Conservation (phyloP, 2,888 invertebrate species). For the Augochlorella aurata region DNA sequence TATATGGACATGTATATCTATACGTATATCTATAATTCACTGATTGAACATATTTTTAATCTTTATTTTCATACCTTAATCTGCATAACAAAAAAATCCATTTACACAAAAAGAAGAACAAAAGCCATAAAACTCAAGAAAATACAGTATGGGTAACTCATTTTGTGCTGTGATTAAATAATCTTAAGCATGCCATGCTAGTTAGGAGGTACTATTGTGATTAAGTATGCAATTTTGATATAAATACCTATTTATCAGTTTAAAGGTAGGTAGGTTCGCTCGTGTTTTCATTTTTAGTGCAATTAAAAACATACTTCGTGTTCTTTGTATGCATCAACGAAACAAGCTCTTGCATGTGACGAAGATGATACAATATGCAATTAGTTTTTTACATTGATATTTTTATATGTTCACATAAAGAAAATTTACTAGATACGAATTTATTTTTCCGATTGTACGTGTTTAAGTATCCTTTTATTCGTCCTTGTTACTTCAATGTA, state of each 20-base stretch:
- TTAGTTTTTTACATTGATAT: slow-evolving; percentile 38
- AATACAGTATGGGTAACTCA: slow-evolving; percentile 58
- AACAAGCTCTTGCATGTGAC: slow-evolving; percentile 19
- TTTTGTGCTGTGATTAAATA: slow-evolving; percentile 68
- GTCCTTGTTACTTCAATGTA: slow-evolving; percentile 41
- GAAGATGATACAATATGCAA: slow-evolving; percentile 18
- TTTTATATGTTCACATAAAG: slow-evolving; percentile 33
- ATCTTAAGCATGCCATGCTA: slow-evolving; percentile 65
- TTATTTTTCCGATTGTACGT: slow-evolving; percentile 38
- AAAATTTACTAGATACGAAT: slow-evolving; percentile 34
- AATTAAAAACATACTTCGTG: slow-evolving; percentile 44
- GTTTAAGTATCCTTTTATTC: slow-evolving; percentile 37
- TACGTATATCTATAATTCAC: slow-evolving; percentile 23
- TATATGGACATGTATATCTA: no score
- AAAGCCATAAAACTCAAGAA: slow-evolving; percentile 45
- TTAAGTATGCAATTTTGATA: slow-evolving; percentile 62
- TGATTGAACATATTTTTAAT: slow-evolving; percentile 37
- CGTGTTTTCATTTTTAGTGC: slow-evolving; percentile 47
- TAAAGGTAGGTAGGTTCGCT: slow-evolving; percentile 42
- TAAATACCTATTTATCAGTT: slow-evolving; percentile 47
- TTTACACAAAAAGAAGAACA: slow-evolving; percentile 42
- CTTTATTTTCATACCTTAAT: slow-evolving; percentile 29
- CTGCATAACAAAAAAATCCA: slow-evolving; percentile 32
- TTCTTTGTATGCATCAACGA: slow-evolving; percentile 12
- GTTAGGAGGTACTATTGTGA: slow-evolving; percentile 59